A percentile compares a stretch with the other conserved stretches of the same genome.
Conservation (phyloP, 35 echinoderm and acorn worm genomes). For the Strongylocentrotus purpuratus region DNA sequence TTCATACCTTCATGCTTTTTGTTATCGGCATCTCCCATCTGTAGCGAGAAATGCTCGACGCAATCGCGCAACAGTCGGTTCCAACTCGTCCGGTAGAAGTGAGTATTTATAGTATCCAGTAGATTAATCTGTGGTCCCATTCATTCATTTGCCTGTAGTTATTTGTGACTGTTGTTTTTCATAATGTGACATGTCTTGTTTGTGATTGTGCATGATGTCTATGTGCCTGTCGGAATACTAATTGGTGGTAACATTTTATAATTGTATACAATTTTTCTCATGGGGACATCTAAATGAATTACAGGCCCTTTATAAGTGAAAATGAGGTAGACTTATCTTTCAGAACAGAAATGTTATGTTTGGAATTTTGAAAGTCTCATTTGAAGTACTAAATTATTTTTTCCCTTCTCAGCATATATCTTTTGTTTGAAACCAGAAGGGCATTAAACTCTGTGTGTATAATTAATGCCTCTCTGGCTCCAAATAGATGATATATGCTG, state of each 20-base stretch:
- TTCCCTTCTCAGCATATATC: not conserved
- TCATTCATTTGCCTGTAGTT: slow-evolving; percentile 1
- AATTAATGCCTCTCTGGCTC: too few species aligned
- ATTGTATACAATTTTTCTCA: not conserved
- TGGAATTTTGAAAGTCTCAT: not conserved
- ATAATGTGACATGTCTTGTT: not conserved
- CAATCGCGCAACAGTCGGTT: not conserved
- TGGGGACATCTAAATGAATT: not conserved
- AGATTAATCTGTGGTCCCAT: not conserved
- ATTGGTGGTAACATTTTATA: not conserved
- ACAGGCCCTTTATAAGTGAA: too few species aligned
- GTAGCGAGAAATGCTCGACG: slow-evolving; percentile 33
- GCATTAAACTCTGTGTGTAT: too few species aligned
- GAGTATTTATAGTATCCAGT: slow-evolving; percentile 28
- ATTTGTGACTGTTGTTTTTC: not conserved
- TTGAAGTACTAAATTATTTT: not conserved
- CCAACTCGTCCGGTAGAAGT: slow-evolving; percentile 4
- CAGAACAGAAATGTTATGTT: too few species aligned
- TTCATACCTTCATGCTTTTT: slow-evolving; percentile 30
- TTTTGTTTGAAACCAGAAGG: too few species aligned
- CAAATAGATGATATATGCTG: too few species aligned
- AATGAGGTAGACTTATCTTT: too few species aligned
- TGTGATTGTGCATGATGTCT: not conserved
- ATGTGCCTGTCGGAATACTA: not conserved
- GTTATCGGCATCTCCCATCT: not conserved